Evolutionary conservation across 2,797 vertebrate genomes (phyloP).

Genomic region (Propithecus deckenii): DNA sequence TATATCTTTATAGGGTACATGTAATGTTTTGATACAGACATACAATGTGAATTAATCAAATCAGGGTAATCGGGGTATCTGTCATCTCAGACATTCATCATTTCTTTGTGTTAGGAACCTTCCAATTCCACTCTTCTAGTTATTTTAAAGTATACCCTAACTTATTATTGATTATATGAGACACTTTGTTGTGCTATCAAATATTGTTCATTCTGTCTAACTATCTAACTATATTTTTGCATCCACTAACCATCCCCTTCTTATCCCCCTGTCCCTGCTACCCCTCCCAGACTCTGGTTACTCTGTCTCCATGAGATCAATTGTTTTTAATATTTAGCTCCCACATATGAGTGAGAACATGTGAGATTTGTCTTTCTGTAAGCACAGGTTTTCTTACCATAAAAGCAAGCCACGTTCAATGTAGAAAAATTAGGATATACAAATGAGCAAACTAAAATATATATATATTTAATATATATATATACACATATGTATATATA

Average conservation of each 20-base stretch:
- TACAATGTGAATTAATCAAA: background rate
- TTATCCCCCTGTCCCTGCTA: background rate
- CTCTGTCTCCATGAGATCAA: background rate
- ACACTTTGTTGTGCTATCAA: background rate
- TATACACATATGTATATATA: background rate
- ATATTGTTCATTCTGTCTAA: background rate
- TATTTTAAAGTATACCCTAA: background rate
- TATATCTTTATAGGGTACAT: background rate
- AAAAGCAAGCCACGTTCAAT: background rate
- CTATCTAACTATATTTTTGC: background rate
- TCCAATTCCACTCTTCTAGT: background rate
- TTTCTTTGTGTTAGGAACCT: background rate
- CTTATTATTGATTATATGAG: background rate
- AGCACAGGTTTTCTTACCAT: background rate
- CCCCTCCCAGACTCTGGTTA: background rate
- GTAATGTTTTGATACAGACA: background rate
- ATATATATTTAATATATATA: too few species aligned
- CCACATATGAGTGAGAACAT: background rate
- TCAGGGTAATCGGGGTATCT: background rate
- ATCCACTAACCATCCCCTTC: background rate
- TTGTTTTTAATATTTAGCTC: background rate
- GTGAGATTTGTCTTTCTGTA: background rate
- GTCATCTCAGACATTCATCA: background rate
- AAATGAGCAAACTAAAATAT: background rate
- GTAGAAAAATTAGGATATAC: slow-evolving; percentile 15